phyloP scores from a whole-genome alignment of 2,113 vertebrate species.

The Apeltes quadracus region DNA sequence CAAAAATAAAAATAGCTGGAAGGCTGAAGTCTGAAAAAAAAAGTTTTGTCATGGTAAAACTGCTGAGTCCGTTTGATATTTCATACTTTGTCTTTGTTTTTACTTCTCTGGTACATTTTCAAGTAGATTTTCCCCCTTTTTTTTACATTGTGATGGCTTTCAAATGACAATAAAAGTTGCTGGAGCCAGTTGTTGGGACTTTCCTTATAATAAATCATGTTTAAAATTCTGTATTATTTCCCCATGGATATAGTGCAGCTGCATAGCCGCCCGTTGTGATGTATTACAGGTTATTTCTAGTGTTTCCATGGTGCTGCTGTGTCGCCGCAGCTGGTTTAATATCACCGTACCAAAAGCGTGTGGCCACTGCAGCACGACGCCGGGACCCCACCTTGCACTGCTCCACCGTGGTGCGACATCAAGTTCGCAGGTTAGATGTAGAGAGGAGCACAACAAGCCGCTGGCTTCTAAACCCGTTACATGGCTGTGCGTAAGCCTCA shows the following conservation, averaged over 20 bases:
- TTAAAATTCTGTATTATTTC: not conserved
- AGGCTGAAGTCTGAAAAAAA: constrained; percentile 13
- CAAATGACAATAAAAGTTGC: not conserved
- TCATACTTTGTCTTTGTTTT: not conserved
- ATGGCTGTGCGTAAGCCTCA: constrained; percentile 68
- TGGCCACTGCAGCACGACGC: not conserved
- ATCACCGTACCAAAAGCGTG: not conserved
- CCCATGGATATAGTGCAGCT: not conserved
- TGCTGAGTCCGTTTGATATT: constrained; percentile 11
- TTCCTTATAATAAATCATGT: constrained; percentile 9
- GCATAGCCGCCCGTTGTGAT: not conserved
- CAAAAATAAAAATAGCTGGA: constrained; percentile 1
- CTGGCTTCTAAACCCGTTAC: constrained; percentile 75
- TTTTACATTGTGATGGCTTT: not conserved
- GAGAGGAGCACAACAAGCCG: constrained; percentile 39
- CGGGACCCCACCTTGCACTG: not conserved
- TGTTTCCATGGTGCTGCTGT: not conserved
- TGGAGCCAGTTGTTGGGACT: not conserved
- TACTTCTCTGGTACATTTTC: not conserved
- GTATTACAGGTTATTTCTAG: not conserved
- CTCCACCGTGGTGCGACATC: not conserved
- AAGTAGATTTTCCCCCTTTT: not conserved
- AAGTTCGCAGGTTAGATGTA: constrained; percentile 37
- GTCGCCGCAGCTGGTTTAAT: not conserved
- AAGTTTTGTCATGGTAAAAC: constrained; percentile 17